Conservation (phyloP, 1,140 invertebrate species). For the Papilio glaucus region DNA sequence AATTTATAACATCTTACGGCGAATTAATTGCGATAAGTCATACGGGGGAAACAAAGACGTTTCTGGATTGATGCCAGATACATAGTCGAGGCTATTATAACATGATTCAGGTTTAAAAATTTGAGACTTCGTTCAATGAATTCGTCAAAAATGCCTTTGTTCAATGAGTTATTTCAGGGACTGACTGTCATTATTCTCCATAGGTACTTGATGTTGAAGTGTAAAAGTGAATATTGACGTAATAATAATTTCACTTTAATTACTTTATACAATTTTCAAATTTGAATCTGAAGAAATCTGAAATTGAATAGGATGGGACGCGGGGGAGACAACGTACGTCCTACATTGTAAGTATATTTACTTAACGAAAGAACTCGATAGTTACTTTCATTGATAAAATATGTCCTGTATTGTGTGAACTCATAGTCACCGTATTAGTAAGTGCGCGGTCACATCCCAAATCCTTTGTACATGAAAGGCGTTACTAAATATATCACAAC, state of each 20-base stretch:
- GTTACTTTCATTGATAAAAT: not conserved
- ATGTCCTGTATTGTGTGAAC: not conserved
- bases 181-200: too few relatives aligned
- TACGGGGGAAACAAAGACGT: conserved; percentile 66
- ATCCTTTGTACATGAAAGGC: conserved; percentile 17
- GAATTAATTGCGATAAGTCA: conserved; percentile 65
- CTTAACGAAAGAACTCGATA: not conserved
- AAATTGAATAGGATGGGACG: too few relatives aligned
- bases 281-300: too few relatives aligned
- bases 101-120: not conserved
- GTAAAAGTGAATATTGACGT: too few relatives aligned
- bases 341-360: not conserved
- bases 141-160: too few relatives aligned
- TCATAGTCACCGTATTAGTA: not conserved
- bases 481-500: conserved; percentile 26
- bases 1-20: conserved; percentile 48
- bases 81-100: conserved; percentile 38
- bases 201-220: too few relatives aligned
- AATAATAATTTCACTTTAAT: too few relatives aligned
- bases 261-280: too few relatives aligned
- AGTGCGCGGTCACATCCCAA: not conserved
- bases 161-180: too few relatives aligned
- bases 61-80: conserved; percentile 60
- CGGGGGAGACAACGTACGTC: too few relatives aligned
- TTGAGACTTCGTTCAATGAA: not conserved